Conservation (phyloP, 2,888 invertebrate genomes). For the Drosophila macrospina region DNA sequence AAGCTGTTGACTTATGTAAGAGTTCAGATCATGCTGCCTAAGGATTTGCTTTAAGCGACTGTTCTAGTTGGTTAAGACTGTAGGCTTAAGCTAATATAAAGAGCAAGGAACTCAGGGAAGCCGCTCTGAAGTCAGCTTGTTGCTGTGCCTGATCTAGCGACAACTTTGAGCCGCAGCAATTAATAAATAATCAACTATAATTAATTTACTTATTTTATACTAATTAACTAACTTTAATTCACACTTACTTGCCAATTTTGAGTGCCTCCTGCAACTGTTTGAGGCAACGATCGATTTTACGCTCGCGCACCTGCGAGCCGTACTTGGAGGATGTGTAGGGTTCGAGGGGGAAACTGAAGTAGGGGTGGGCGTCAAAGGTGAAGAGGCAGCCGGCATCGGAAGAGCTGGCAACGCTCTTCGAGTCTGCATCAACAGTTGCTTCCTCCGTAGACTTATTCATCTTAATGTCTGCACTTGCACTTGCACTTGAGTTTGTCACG, state of each 20-base stretch:
- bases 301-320: constrained; percentile 81
- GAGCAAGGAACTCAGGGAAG: too few relatives aligned
- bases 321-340: constrained; percentile 69
- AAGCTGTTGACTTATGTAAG: constrained; percentile 9
- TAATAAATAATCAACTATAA: neutral
- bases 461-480: constrained; percentile 15
- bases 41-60: too few relatives aligned
- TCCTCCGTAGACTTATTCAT: constrained; percentile 36
- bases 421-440: neutral
- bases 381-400: constrained; percentile 38
- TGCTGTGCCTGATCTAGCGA: too few relatives aligned
- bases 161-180: too few relatives aligned
- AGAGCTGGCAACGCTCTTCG: neutral
- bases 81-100: neutral
- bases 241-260: constrained; percentile 57
- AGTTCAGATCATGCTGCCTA: neutral
- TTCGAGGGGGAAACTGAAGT: constrained; percentile 59
- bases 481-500: neutral
- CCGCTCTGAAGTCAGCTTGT: too few relatives aligned
- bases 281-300: constrained; percentile 82
- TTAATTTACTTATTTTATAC: neutral
- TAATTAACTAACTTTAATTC: neutral
- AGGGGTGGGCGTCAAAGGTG: constrained; percentile 62
- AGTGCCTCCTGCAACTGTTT: constrained; percentile 76
- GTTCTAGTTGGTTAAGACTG: neutral